Evolutionary conservation across 2,113 vertebrate genomes (phyloP).

Genomic region (Aspiorhynchus laticeps): DNA sequence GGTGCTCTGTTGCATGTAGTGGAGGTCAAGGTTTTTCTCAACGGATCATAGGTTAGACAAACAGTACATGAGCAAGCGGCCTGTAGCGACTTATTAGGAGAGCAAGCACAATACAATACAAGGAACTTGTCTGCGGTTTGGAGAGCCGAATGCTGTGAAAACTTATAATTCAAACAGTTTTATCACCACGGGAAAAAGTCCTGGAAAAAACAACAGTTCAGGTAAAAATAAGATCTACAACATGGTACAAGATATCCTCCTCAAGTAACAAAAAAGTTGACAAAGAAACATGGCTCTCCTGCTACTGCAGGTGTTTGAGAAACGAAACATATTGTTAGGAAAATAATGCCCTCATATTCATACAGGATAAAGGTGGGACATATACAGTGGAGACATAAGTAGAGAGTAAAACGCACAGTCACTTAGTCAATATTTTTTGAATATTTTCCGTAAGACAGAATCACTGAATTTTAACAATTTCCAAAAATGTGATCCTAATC

Average conservation of each 20-base stretch:
- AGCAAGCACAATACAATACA: not conserved
- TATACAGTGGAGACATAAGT: not conserved
- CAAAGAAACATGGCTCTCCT: too few species aligned
- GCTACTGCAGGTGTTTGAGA: too few species aligned
- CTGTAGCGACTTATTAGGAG: not conserved
- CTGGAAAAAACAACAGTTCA: not conserved
- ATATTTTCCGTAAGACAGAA: too few species aligned
- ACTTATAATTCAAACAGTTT: not conserved
- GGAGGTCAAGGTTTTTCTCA: not conserved
- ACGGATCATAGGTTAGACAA: not conserved
- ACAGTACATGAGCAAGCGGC: not conserved
- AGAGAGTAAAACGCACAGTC: not conserved
- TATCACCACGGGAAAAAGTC: not conserved
- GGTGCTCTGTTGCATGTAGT: not conserved
- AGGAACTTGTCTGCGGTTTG: not conserved
- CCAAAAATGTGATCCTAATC: too few species aligned
- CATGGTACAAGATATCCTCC: not conserved
- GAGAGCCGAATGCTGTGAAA: not conserved
- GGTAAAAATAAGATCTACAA: not conserved
- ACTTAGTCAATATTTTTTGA: not conserved
- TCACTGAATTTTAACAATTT: too few species aligned
- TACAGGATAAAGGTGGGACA: not conserved
- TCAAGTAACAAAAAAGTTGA: not conserved
- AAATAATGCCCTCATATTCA: not conserved
- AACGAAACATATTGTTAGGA: not conserved